These are phyloP conservation scores for Rhagoletis pomonella DNA, from an alignment of 1,140 invertebrate genomes.

Conservation along the genomic window DNA sequence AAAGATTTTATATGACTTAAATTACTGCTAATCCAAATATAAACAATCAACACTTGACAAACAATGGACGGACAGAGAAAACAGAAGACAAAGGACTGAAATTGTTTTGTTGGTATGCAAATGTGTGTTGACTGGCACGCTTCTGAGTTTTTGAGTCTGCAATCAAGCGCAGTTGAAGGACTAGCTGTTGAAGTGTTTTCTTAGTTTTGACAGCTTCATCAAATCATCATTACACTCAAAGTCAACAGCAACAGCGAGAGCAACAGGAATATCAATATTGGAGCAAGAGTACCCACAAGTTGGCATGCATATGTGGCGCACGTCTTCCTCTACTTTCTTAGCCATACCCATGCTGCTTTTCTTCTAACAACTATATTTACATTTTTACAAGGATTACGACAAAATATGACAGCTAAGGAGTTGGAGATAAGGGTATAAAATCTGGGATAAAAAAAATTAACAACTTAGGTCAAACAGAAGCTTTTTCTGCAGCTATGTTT, in stretches of 20 bases:
- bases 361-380: not conserved
- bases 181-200: not conserved
- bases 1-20: slow-evolving; percentile 26
- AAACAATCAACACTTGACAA: slow-evolving; percentile 38
- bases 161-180: not conserved
- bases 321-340: not conserved
- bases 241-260: slow-evolving; percentile 26
- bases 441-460: not conserved
- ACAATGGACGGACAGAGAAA: slow-evolving; percentile 5
- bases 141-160: not conserved
- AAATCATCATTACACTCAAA: slow-evolving; percentile 24
- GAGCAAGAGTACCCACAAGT: not conserved
- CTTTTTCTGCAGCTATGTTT: not conserved
- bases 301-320: not conserved
- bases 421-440: not conserved
- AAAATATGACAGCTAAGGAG: too few relatives aligned
- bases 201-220: slow-evolving; percentile 51
- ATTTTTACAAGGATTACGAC: not conserved
- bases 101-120: not conserved
- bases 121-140: not conserved
- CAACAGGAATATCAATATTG: not conserved
- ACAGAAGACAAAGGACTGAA: not conserved
- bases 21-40: slow-evolving; percentile 35
- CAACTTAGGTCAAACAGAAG: not conserved
- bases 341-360: not conserved